These are phyloP conservation scores for Clusia tigrina DNA, from an alignment of 2,888 invertebrate species.

Conservation along the genomic window DNA sequence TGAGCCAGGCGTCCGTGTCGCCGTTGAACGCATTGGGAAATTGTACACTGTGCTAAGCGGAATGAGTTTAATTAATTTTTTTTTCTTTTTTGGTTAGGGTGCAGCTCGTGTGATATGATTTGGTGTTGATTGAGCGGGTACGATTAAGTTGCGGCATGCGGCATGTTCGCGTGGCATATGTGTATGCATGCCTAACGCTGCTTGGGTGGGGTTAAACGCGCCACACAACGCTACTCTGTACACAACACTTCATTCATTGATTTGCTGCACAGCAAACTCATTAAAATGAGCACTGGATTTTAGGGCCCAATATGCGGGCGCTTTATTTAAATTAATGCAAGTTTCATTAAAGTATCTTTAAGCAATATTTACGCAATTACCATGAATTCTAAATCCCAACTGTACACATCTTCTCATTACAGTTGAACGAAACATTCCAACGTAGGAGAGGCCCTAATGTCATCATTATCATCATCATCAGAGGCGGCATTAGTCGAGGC, in stretches of 20 bases:
- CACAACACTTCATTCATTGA: slow-evolving; percentile 19
- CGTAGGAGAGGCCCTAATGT: slow-evolving; percentile 1
- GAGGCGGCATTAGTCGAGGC: too few relatives aligned
- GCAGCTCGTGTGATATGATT: slow-evolving; percentile 35
- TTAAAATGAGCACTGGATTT: slow-evolving; percentile 25
- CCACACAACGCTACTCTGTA: too few relatives aligned
- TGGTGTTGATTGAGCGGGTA: neutral
- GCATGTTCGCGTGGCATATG: neutral
- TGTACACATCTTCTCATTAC: slow-evolving; percentile 15
- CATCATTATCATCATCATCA: too few relatives aligned
- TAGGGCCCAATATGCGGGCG: slow-evolving; percentile 27
- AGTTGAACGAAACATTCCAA: slow-evolving; percentile 24
- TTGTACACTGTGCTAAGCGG: slow-evolving; percentile 11
- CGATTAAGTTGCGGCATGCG: neutral
- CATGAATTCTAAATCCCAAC: slow-evolving; percentile 12
- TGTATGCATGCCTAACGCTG: neutral
- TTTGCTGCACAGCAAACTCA: slow-evolving; percentile 34
- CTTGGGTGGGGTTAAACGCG: neutral
- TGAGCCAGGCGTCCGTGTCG: neutral
- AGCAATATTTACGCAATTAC: slow-evolving; percentile 5
- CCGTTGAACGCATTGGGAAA: neutral
- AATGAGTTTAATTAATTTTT: slow-evolving; percentile 52
- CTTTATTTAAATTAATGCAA: slow-evolving; percentile 17
- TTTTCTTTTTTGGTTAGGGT: slow-evolving; percentile 37
- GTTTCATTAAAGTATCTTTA: neutral